Percentiles rank a stretch among this genome's conserved stretches.
phyloP scores from a whole-genome alignment of 1,140 invertebrate genomes.

The Neodiprion virginianus region DNA sequence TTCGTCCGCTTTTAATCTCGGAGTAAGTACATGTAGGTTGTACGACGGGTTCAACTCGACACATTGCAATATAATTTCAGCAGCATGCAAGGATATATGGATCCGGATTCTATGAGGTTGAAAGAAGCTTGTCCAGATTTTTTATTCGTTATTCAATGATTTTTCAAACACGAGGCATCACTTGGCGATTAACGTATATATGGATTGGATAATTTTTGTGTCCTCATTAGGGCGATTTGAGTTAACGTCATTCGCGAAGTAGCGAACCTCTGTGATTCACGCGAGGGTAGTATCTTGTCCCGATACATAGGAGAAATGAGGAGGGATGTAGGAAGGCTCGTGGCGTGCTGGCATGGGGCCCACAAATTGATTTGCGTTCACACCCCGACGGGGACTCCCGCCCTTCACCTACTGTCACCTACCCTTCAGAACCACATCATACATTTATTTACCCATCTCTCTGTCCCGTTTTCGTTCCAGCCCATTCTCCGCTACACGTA shows the following conservation, averaged over 20 bases:
- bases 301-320: conserved; percentile 40
- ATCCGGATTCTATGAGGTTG: background rate
- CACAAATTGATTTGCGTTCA: conserved; percentile 64
- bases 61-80: conserved; percentile 13
- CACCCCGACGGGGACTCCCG: conserved; percentile 50
- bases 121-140: background rate
- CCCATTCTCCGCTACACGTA: conserved; percentile 6
- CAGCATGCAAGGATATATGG: background rate
- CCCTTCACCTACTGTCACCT: conserved; percentile 34
- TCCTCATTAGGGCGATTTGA: conserved; percentile 47
- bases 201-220: conserved; percentile 5
- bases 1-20: conserved; percentile 2
- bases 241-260: background rate
- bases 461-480: conserved; percentile 37
- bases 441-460: conserved; percentile 60
- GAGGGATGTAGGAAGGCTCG: conserved; percentile 35
- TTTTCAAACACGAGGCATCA: background rate
- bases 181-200: background rate
- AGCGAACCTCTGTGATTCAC: conserved; percentile 10
- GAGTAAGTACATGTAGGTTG: too few species aligned
- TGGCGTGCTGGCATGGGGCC: conserved; percentile 44
- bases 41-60: too few species aligned
- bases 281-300: conserved; percentile 52
- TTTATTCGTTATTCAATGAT: background rate
- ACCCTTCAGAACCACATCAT: conserved; percentile 60